Base-by-base conservation (phyloP, 2,797 vertebrate genomes). In the Leptatherina wallacei region DNA sequence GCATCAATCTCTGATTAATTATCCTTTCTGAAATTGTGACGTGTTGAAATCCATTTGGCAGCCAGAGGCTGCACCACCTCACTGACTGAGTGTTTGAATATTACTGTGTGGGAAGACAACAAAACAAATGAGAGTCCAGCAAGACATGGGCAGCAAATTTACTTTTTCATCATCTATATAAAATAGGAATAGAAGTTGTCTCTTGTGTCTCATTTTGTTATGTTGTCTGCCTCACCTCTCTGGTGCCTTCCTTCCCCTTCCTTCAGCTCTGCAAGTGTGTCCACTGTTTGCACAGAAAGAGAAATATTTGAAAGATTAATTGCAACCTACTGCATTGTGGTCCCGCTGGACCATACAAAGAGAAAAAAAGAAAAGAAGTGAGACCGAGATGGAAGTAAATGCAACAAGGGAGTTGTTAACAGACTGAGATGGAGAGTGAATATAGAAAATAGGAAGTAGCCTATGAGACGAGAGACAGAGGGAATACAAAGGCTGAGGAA, bases 251-350 rank as follows among this genome's bases (percentile, higher is more conserved):
- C 54, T 22, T 12, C 44, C 29, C 30, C 3, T 1, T 36, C 61
- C 57, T 51, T 64, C 61, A 52, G 29, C 57, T 63, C 71, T 61
- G 59, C 13, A 56, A 73, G 61, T 47, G 49, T 69, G 69, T 81
- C 69, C 74, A 40, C 66, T 68, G 71, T 82, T 75, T 61, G 73
- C 51, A 55, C 57, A 61, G 69, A 76, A 73, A 74, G 54, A 75
- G 65, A 82, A 70, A 86, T 83, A 88, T 84, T 91, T 89, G 81
- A 90, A 89, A 91, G 91, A 94, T 94, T 87, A 91, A 93, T 92
- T 88, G 79, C 80, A 65, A 20, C 83, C 68, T 76, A 85, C 89
- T 85, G 82, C 85, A 86, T 59, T 82, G 79, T 88, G 88, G 85
- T 75, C 69, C 77, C 75, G 20, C 79, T 81, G 79, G 81, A 85